These are phyloP conservation scores for Clusia tigrina DNA, from an alignment of 2,888 invertebrate genomes.

Conservation along the genomic window DNA sequence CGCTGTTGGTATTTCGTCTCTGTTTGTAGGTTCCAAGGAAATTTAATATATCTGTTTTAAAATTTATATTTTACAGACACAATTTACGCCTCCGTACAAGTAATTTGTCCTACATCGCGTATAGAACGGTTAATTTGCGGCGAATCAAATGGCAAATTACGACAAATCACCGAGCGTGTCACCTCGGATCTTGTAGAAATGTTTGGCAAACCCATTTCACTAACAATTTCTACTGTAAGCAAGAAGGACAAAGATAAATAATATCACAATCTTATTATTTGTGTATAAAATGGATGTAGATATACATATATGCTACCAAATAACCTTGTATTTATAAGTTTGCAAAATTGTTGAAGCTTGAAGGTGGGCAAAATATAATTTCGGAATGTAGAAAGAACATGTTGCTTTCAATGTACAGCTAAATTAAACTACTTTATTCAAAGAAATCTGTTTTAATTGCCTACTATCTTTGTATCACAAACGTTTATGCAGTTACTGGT, in stretches of 20 bases:
- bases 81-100: conserved; percentile 68
- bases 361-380: not conserved
- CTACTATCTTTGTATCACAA: too few relatives aligned
- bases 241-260: conserved; percentile 29
- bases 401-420: too few relatives aligned
- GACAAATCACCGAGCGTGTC: conserved; percentile 73
- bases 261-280: not conserved
- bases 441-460: too few relatives aligned
- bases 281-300: too few relatives aligned
- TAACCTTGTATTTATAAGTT: not conserved
- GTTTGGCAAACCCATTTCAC: conserved; percentile 69
- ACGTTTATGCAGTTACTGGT: too few relatives aligned
- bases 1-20: too few relatives aligned
- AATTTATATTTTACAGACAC: conserved; percentile 62
- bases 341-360: not conserved
- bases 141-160: conserved; percentile 73
- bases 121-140: conserved; percentile 75
- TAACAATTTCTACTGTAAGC: conserved; percentile 57
- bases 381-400: too few relatives aligned
- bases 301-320: not conserved
- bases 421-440: too few relatives aligned
- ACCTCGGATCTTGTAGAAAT: conserved; percentile 72
- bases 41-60: not conserved
- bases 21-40: not conserved
- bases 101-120: conserved; percentile 72